A percentile compares a stretch with the other conserved stretches of the same genome.
Evolutionary conservation across 2,797 vertebrate genomes (phyloP).

Genomic region (Enteromius treurensis): DNA sequence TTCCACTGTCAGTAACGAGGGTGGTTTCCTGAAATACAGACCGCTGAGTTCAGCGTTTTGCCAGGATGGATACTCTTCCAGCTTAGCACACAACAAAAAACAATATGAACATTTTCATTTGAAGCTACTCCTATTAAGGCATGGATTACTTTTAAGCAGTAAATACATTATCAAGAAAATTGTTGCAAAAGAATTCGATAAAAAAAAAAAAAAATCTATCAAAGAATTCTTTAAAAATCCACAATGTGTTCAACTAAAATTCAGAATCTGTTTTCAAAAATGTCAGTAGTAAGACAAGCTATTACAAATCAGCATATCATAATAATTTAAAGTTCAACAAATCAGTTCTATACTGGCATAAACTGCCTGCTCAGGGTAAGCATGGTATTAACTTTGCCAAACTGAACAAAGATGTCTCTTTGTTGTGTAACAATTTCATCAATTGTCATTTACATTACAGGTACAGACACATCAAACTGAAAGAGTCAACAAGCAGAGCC

Average conservation of each 20-base stretch:
- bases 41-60: conserved; percentile 27
- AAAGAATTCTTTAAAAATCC: neutral
- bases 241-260: neutral
- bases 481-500: conserved; percentile 32
- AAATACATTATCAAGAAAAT: neutral
- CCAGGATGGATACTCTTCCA: conserved; percentile 31
- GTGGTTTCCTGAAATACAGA: conserved; percentile 49
- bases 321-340: neutral
- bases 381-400: conserved; percentile 2
- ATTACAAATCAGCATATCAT: neutral
- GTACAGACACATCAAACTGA: conserved; percentile 26
- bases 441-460: conserved; percentile 17
- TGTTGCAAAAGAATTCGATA: neutral
- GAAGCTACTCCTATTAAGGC: conserved; percentile 11
- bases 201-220: neutral
- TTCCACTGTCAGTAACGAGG: conserved; percentile 14
- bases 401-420: conserved; percentile 24
- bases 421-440: conserved; percentile 15
- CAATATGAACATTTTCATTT: conserved; percentile 7
- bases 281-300: neutral
- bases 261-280: neutral
- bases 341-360: neutral
- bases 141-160: neutral
- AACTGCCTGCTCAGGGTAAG: neutral
- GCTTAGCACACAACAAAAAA: conserved; percentile 4